These are phyloP conservation scores for Rafetus swinhoei DNA, from an alignment of 2,113 vertebrate species.

Conservation along the genomic window DNA sequence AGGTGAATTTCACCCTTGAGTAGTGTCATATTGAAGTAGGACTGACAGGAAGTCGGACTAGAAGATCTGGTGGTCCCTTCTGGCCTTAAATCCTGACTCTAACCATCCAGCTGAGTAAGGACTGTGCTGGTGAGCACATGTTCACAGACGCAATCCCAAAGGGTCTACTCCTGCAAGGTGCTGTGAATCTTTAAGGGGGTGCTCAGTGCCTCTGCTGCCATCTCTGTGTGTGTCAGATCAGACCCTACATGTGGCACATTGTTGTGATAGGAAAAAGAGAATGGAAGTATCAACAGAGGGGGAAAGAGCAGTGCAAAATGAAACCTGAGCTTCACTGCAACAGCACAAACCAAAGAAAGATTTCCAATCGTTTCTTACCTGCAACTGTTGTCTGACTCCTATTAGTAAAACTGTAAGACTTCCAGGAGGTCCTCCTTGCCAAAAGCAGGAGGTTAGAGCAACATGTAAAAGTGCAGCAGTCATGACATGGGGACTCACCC, in stretches of 20 bases:
- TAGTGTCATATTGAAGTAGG: accelerated
- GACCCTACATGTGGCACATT: accelerated
- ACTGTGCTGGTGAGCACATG: accelerated
- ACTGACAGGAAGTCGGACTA: not conserved
- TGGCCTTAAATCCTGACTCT: not conserved
- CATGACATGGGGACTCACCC: not conserved
- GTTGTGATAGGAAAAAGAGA: not conserved
- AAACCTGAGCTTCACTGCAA: accelerated
- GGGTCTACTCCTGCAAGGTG: not conserved
- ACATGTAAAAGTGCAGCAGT: conserved; percentile 44
- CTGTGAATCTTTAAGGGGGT: not conserved
- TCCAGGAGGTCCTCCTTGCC: not conserved
- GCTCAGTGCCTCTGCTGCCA: not conserved
- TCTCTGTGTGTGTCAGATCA: not conserved
- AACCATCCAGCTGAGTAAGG: not conserved
- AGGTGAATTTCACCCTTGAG: not conserved
- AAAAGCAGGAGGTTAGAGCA: not conserved
- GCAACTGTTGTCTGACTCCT: not conserved
- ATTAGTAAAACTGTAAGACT: not conserved
- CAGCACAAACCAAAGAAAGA: accelerated
- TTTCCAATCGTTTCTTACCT: not conserved
- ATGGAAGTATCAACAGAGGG: not conserved
- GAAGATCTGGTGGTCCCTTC: not conserved
- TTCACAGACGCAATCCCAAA: not conserved
- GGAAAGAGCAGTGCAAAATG: not conserved